A percentile compares a stretch with the other conserved stretches of the same genome.
Evolutionary conservation across 2,888 invertebrate genomes (phyloP).

Genomic region (Zaprionus lineosus): DNA sequence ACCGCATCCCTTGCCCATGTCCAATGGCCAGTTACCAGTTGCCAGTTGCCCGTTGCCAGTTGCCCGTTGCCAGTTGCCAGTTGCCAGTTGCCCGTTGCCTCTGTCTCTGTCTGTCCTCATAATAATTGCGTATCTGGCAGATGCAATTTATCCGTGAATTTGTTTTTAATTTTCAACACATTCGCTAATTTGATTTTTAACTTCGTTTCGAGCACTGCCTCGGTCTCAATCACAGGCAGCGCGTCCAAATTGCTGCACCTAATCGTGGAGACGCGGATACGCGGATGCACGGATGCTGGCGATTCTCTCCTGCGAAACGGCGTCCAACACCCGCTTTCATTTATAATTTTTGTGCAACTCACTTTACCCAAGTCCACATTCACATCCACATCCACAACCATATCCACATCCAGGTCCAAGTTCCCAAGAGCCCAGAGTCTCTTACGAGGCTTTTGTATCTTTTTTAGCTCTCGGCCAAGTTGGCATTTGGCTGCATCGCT

Average conservation of each 20-base stretch:
- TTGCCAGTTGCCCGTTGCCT: constrained; percentile 6
- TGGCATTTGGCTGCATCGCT: constrained; percentile 44
- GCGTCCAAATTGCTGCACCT: constrained; percentile 76
- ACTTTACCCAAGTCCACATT: constrained; percentile 48
- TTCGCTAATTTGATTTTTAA: constrained; percentile 83
- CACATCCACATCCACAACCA: constrained; percentile 4
- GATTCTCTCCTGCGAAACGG: constrained; percentile 45
- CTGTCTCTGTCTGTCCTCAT: constrained; percentile 58
- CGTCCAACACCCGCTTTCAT: constrained; percentile 76
- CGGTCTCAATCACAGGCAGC: constrained; percentile 76
- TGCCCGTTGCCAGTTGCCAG: too few species aligned
- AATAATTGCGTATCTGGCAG: constrained; percentile 82
- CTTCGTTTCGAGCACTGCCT: constrained; percentile 79
- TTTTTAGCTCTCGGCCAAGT: constrained; percentile 66
- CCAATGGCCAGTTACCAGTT: neutral
- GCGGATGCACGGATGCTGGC: constrained; percentile 8
- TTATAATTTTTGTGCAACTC: constrained; percentile 77
- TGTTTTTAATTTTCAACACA: constrained; percentile 84
- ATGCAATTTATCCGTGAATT: constrained; percentile 83
- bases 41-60: too few species aligned
- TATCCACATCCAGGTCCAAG: constrained; percentile 21
- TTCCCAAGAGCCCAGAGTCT: constrained; percentile 57
- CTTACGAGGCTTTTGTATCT: constrained; percentile 52
- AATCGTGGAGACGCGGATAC: constrained; percentile 58
- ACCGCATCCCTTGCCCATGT: constrained; percentile 3